Conservation (phyloP, 2,113 vertebrate species). For the Psittacula cyanocephala region DNA sequence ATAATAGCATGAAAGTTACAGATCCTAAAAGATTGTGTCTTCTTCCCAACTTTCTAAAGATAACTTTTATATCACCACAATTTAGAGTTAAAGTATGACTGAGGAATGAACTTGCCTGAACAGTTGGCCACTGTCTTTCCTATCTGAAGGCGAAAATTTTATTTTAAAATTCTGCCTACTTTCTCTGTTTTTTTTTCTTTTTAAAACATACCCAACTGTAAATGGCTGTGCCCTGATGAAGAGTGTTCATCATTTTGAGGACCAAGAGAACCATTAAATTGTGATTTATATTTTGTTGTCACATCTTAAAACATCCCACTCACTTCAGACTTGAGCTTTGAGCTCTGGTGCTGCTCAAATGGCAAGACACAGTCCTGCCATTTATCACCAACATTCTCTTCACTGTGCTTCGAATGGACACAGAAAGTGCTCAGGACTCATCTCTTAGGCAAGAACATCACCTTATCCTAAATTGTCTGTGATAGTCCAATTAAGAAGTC, state of each 20-base stretch:
- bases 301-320: neutral
- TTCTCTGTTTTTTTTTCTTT: neutral
- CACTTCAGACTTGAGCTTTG: neutral
- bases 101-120: neutral
- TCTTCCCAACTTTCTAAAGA: neutral
- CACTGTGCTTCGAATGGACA: neutral
- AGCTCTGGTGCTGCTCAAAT: neutral
- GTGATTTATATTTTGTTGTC: neutral
- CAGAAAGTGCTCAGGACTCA: neutral
- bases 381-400: accelerated
- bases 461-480: neutral
- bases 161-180: neutral
- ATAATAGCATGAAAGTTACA: neutral
- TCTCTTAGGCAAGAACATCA: neutral
- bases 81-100: neutral
- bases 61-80: neutral
- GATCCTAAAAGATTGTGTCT: neutral
- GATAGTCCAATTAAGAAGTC: neutral
- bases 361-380: neutral
- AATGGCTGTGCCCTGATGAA: neutral
- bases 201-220: neutral
- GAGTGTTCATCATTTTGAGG: neutral
- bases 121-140: neutral
- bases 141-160: neutral
- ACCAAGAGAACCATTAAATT: neutral